Conservation (phyloP, 2,113 vertebrate genomes). For the Xiphias gladius region DNA sequence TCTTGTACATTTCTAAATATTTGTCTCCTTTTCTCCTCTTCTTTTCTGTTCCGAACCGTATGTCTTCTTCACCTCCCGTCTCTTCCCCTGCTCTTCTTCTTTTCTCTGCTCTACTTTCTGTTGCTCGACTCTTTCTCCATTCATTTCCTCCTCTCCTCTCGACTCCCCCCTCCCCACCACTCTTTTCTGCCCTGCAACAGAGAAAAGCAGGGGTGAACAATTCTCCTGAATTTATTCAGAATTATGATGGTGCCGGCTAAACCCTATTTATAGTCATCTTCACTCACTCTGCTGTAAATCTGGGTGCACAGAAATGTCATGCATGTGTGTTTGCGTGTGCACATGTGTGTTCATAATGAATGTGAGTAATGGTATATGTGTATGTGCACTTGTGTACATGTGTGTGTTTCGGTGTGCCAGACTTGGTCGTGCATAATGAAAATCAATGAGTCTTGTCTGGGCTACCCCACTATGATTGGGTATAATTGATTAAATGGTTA, state of each 20-base stretch:
- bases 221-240: conserved; percentile 54
- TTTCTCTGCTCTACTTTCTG: conserved; percentile 19
- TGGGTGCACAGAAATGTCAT: conserved; percentile 1
- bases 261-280: conserved; percentile 64
- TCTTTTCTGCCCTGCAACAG: conserved; percentile 73
- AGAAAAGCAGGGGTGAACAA: conserved; percentile 43
- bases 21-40: background rate
- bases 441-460: conserved; percentile 32
- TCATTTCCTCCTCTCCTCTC: background rate
- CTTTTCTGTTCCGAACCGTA: background rate
- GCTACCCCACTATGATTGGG: conserved; percentile 21
- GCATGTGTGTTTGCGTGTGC: conserved; percentile 1
- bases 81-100: background rate
- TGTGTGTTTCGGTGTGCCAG: conserved; percentile 35
- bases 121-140: conserved; percentile 6
- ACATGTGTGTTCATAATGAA: conserved; percentile 20
- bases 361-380: background rate
- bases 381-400: background rate
- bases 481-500: conserved; percentile 72
- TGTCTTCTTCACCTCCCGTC: background rate
- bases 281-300: conserved; percentile 46
- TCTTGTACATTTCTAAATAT: background rate
- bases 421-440: conserved; percentile 54
- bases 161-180: background rate
- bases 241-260: conserved; percentile 38